Evolutionary conservation across 2,888 invertebrate species (phyloP).

Genomic region (Eretmocerus hayati): DNA sequence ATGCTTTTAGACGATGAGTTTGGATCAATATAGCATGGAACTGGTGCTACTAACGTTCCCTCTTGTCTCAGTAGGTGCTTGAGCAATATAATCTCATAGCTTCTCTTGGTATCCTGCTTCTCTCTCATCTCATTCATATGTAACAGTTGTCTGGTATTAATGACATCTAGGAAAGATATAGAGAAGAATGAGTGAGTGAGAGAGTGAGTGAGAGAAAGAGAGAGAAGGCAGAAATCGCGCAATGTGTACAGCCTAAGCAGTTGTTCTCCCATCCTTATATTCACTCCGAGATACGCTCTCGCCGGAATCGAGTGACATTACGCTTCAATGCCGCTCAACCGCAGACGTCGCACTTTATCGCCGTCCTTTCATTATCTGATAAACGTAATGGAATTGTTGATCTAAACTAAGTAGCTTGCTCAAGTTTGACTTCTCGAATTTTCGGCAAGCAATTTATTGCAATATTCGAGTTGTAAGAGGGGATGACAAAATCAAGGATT

Average conservation of each 20-base stretch:
- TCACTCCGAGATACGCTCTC: conserved; percentile 1
- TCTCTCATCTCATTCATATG: conserved; percentile 43
- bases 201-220: too few species aligned
- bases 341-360: conserved; percentile 31
- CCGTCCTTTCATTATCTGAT: conserved; percentile 41
- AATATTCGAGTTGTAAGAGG: too few species aligned
- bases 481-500: too few species aligned
- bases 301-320: too few species aligned
- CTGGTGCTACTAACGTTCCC: conserved; percentile 35
- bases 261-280: too few species aligned
- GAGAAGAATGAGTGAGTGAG: too few species aligned
- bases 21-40: conserved; percentile 35
- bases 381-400: conserved; percentile 42
- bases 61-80: too few species aligned
- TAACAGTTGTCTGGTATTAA: conserved; percentile 47
- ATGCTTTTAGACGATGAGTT: conserved; percentile 48
- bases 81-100: too few species aligned
- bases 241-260: too few species aligned
- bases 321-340: conserved; percentile 9
- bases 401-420: conserved; percentile 6
- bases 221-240: too few species aligned
- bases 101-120: conserved; percentile 2
- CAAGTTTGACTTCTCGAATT: too few species aligned
- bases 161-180: conserved; percentile 37
- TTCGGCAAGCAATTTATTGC: too few species aligned